Evolutionary conservation across 1,140 invertebrate species (phyloP).

Genomic region (Drosophila erecta): DNA sequence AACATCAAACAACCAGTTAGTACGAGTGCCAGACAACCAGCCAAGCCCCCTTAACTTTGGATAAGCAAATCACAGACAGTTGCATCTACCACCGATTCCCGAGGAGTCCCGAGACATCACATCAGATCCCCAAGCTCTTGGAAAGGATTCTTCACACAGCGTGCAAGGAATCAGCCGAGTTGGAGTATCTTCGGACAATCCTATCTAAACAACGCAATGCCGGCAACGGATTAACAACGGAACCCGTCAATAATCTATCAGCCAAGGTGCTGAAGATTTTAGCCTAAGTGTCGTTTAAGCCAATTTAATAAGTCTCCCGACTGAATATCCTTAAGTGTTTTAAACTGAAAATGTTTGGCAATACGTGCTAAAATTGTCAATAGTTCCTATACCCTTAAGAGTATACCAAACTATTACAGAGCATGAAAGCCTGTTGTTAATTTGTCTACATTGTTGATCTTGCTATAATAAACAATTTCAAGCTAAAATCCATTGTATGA

Average conservation of each 20-base stretch:
- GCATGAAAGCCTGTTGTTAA: neutral
- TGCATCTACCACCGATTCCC: neutral
- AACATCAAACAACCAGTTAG: conserved; percentile 11
- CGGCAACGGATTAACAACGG: conserved; percentile 16
- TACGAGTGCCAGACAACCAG: neutral
- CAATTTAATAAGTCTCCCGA: neutral
- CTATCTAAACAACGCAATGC: conserved; percentile 2
- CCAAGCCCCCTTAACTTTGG: conserved; percentile 2
- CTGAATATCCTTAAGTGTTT: conserved; percentile 7
- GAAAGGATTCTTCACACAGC: neutral
- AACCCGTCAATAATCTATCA: conserved; percentile 62
- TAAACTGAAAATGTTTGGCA: conserved; percentile 5
- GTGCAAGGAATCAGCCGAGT: conserved; percentile 13
- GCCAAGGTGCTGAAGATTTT: conserved; percentile 63
- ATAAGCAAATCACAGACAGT: neutral
- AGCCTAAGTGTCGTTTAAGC: conserved; percentile 30
- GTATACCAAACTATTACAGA: conserved; percentile 1
- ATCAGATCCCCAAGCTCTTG: neutral
- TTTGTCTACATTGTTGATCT: neutral
- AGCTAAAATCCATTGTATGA: conserved; percentile 8
- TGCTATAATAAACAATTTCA: conserved; percentile 28
- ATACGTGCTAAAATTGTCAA: neutral
- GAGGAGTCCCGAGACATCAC: neutral
- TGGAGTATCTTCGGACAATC: conserved; percentile 1
- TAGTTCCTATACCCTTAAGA: conserved; percentile 4